A percentile compares a stretch with the other conserved stretches of the same genome.
Evolutionary conservation across 2,888 invertebrate species (phyloP).

Genomic region (Eledona agricola): DNA sequence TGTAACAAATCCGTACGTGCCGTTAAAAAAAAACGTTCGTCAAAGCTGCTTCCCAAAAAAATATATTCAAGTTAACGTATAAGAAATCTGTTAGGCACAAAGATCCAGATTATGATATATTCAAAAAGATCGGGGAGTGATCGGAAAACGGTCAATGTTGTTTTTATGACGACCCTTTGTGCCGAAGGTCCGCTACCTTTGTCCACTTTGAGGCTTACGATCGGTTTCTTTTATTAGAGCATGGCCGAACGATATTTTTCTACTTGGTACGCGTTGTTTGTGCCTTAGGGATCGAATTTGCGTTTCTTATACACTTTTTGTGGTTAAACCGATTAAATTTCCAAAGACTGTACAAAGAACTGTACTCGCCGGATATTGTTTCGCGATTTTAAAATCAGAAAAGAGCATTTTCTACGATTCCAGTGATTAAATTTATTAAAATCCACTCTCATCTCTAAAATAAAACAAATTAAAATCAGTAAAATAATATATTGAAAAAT

Average conservation of each 20-base stretch:
- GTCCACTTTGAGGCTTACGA: slow-evolving; percentile 54
- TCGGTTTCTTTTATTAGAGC: slow-evolving; percentile 56
- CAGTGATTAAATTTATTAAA: too few species aligned
- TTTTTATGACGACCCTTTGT: slow-evolving; percentile 51
- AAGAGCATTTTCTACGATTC: too few species aligned
- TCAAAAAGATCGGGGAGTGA: slow-evolving; percentile 55
- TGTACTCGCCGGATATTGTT: too few species aligned
- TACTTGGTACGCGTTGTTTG: slow-evolving; percentile 39
- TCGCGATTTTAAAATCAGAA: too few species aligned
- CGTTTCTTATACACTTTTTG: slow-evolving; percentile 39
- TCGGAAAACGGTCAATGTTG: slow-evolving; percentile 56
- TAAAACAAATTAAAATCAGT: too few species aligned
- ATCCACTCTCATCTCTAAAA: too few species aligned
- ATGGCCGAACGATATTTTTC: slow-evolving; percentile 40
- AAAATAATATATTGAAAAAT: too few species aligned
- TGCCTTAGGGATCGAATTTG: slow-evolving; percentile 37
- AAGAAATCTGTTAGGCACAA: slow-evolving; percentile 48
- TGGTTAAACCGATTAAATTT: too few species aligned
- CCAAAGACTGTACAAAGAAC: too few species aligned
- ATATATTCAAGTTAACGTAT: slow-evolving; percentile 43
- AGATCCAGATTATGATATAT: slow-evolving; percentile 57
- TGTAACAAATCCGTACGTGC: slow-evolving; percentile 40
- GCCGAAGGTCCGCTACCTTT: slow-evolving; percentile 46
- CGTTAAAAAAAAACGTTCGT: slow-evolving; percentile 27
- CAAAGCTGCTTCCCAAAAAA: slow-evolving; percentile 39